A percentile compares a stretch with the other conserved stretches of the same genome.
Evolutionary conservation across 1,140 invertebrate species (phyloP).

Genomic region (Tetranychus cinnabarinus): DNA sequence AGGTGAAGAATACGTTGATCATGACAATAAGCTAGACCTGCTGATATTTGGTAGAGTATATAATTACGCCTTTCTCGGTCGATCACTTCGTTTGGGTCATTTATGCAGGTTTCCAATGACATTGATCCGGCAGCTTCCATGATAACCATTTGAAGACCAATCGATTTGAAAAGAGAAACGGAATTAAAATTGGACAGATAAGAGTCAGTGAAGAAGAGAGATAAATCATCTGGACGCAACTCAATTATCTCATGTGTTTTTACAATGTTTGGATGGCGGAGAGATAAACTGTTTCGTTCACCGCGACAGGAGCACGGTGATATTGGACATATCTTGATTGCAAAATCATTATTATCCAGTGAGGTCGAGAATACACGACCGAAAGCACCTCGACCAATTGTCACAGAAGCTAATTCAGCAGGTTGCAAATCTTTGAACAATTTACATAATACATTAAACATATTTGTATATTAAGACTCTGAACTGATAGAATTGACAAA

Average conservation of each 20-base stretch:
- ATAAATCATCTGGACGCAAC: neutral
- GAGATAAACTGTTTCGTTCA: neutral
- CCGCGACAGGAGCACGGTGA: neutral
- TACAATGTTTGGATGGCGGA: neutral
- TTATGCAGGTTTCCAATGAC: neutral
- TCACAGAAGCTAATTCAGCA: too few species aligned
- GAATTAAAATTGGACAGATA: neutral
- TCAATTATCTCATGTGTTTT: neutral
- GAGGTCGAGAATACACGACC: neutral
- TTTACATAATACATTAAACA: too few species aligned
- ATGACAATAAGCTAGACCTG: constrained; percentile 24
- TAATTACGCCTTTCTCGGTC: neutral
- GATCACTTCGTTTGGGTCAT: neutral
- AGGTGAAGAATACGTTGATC: constrained; percentile 49
- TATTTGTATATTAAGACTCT: too few species aligned
- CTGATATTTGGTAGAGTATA: neutral
- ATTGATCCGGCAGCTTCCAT: neutral
- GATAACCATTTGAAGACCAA: neutral
- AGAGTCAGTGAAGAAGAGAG: neutral
- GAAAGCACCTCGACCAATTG: neutral
- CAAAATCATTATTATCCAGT: neutral
- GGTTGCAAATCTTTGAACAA: too few species aligned
- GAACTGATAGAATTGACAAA: too few species aligned
- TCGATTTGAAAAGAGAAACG: neutral
- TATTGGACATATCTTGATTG: neutral